Evolutionary conservation across 2,113 vertebrate species (phyloP).

Genomic region (Cynopterus brachyotis): DNA sequence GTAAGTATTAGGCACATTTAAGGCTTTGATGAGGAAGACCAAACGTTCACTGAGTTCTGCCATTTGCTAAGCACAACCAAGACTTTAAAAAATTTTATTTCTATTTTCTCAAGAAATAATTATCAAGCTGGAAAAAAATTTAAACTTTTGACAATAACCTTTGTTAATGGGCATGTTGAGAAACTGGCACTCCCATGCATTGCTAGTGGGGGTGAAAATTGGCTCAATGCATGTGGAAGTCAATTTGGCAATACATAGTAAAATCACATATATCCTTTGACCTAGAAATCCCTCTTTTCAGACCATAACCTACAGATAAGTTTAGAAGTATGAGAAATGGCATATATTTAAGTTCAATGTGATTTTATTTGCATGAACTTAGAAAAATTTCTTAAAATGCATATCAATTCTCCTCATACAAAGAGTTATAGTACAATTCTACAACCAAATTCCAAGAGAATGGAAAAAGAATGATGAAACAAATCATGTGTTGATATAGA

Average conservation of each 20-base stretch:
- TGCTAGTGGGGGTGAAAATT: background rate
- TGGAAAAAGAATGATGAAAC: background rate
- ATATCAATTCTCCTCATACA: background rate
- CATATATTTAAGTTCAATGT: background rate
- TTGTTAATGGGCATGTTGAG: background rate
- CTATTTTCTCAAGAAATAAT: conserved; percentile 1
- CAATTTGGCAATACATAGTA: background rate
- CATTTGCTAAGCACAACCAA: background rate
- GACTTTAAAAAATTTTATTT: background rate
- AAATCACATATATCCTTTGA: background rate
- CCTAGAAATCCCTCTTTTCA: background rate
- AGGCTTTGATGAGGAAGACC: background rate
- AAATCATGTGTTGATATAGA: background rate
- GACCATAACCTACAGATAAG: background rate
- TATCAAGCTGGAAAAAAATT: background rate
- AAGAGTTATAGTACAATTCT: background rate
- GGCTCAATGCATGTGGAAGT: background rate
- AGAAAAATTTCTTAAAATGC: background rate
- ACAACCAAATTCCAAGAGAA: background rate
- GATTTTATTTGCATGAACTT: background rate
- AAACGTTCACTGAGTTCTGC: background rate
- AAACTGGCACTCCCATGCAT: background rate
- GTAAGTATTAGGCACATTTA: background rate
- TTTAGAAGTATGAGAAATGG: background rate
- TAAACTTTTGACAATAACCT: background rate